phyloP scores from a whole-genome alignment of 2,113 vertebrate genomes.

The Bombycilla garrulus region DNA sequence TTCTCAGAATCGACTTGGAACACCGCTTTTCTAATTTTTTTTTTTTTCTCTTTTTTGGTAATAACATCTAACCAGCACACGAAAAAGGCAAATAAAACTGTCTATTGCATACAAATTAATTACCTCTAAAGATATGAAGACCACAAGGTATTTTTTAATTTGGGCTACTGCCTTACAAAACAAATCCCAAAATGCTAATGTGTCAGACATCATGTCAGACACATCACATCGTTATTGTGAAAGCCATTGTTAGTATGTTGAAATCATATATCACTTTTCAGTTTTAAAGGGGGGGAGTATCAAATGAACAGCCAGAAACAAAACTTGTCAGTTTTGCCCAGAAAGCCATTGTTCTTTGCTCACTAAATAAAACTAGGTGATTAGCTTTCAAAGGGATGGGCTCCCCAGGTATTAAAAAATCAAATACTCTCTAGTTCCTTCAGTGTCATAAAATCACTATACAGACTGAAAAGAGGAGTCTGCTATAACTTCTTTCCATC shows the following conservation, averaged over 20 bases:
- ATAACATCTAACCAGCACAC: background rate
- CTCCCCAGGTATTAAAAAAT: background rate
- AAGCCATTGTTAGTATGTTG: constrained; percentile 55
- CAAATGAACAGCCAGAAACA: constrained; percentile 73
- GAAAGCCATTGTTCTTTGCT: constrained; percentile 57
- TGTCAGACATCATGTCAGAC: constrained; percentile 23
- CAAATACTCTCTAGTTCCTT: background rate
- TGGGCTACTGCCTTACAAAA: constrained; percentile 31
- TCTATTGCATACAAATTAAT: constrained; percentile 18
- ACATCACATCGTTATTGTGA: constrained; percentile 30
- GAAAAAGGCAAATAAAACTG: background rate
- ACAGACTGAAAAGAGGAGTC: background rate
- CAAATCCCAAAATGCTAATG: background rate
- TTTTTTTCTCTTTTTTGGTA: background rate
- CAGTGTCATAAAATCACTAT: background rate
- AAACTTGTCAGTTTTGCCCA: constrained; percentile 70
- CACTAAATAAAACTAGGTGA: constrained; percentile 40
- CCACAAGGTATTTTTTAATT: constrained; percentile 36
- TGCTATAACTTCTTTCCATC: background rate
- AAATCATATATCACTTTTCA: constrained; percentile 72
- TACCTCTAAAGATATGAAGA: constrained; percentile 22
- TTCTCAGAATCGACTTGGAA: background rate
- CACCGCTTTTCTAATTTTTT: background rate
- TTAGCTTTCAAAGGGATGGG: constrained; percentile 64
- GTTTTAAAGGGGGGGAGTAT: constrained; percentile 69